A percentile compares a stretch with the other conserved stretches of the same genome.
phyloP scores from a whole-genome alignment of 2,113 vertebrate genomes.

The Pangasianodon gigas region DNA sequence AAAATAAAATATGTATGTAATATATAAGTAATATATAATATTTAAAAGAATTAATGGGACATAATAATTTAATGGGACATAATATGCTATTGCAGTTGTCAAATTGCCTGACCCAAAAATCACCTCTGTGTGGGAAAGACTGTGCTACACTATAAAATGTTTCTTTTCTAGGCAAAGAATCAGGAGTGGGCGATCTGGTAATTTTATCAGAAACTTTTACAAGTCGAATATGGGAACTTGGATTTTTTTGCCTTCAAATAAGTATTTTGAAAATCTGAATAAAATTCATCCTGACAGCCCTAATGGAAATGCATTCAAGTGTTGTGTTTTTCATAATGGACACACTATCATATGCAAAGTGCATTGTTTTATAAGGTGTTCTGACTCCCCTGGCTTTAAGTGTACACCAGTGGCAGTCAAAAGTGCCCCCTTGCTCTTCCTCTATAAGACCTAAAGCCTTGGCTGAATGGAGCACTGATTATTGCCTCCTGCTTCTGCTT shows the following conservation, averaged over 20 bases:
- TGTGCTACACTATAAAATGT: not conserved
- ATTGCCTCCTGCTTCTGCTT: not conserved
- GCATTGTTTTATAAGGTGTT: not conserved
- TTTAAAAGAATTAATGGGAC: not conserved
- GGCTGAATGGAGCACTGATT: conserved; percentile 27
- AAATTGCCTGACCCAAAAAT: too few relatives aligned
- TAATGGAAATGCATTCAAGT: not conserved
- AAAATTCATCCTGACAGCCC: not conserved
- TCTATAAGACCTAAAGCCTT: conserved; percentile 25
- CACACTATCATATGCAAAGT: not conserved
- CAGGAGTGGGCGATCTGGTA: too few relatives aligned
- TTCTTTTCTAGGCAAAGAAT: not conserved
- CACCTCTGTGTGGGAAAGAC: not conserved
- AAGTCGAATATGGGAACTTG: too few relatives aligned
- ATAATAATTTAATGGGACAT: not conserved
- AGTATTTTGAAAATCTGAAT: not conserved
- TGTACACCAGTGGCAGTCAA: not conserved
- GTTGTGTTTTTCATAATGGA: not conserved
- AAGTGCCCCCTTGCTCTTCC: not conserved
- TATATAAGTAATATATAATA: too few relatives aligned
- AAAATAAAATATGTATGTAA: not conserved
- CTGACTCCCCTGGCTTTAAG: not conserved
- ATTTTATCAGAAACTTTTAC: too few relatives aligned
- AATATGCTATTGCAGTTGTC: not conserved
- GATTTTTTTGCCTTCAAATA: not conserved